Base-by-base conservation (phyloP, 2,113 vertebrate genomes). In the Psephotus haematonotus region DNA sequence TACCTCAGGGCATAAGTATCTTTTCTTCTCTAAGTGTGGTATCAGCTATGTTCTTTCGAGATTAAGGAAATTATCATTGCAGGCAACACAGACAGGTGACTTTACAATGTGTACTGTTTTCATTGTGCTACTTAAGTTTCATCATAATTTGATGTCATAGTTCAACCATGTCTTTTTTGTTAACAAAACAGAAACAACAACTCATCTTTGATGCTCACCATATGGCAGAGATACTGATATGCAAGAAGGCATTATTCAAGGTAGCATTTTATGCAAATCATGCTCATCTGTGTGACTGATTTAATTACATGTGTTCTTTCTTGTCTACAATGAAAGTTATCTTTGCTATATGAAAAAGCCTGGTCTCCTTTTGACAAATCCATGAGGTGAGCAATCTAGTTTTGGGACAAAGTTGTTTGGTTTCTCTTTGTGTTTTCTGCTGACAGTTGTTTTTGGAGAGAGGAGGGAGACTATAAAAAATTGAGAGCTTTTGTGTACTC, bases 171-270 rank as follows among this genome's bases (percentile, higher is more conserved):
- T 90, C 33, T 90, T 74, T 75, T 63, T 75, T 84, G 92, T 94
- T 97, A 87, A 93, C 53, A 95, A 90, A 96, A 23, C 44, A 82
- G 43, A 88, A 82, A 90, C 72, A 94, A 83, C 49, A 72, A 37
- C 94, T 92, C 55, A 68, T 96, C 49, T 91, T 96, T 59, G 91
- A 16, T 60, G n/a, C 22, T 93, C 13, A 75, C 70, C 68, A 90
- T 94, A 95, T 95, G 68, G 82, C 74, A 90, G 59, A 93, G 27
- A 88, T 91, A 91, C 19, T 88, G 71, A 82, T 89, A 93, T 76
- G 62, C 93, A 96, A 90, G 59, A 92, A 90, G 28, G 6, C 69
- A 88, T 91, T 67, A 74, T 37, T 91, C 92, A 84, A 86, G 88
- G 92, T 87, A 96, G 67, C 68, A 78, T 90, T 75, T 96, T 86